Evolutionary conservation across 2,797 vertebrate species (phyloP).

Genomic region (Amphiprion clarkii): DNA sequence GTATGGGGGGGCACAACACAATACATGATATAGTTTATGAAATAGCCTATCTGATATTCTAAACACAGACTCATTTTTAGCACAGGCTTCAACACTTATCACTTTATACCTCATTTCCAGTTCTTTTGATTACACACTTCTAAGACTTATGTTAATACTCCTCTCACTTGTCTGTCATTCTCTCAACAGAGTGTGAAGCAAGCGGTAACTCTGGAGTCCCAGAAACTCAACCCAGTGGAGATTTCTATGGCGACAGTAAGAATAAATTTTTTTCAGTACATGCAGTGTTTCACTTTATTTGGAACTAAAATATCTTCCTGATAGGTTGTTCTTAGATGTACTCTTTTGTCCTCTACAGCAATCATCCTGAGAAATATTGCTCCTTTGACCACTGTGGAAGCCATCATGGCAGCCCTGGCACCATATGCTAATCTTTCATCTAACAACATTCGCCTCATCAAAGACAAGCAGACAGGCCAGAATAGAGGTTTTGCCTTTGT

Average conservation of each 20-base stretch:
- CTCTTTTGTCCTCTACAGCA: conserved; percentile 79
- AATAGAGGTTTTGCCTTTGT: conserved; percentile 99
- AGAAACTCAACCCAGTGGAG: conserved; percentile 91
- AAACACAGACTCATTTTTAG: conserved; percentile 9
- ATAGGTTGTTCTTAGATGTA: not conserved
- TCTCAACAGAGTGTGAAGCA: conserved; percentile 89
- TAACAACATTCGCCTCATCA: conserved; percentile 98
- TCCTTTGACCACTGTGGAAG: conserved; percentile 94
- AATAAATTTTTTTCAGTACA: not conserved
- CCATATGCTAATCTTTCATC: conserved; percentile 96
- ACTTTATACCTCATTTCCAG: conserved; percentile 8
- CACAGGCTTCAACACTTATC: not conserved
- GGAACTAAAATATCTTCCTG: not conserved
- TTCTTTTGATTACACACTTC: conserved; percentile 23
- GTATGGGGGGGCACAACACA: not conserved
- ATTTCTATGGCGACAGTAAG: conserved; percentile 99
- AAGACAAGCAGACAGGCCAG: conserved; percentile 98
- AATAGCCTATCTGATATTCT: conserved; percentile 10
- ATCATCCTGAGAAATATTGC: conserved; percentile 98
- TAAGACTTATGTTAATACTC: conserved; percentile 48
- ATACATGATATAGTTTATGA: conserved; percentile 19
- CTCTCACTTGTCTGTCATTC: conserved; percentile 63
- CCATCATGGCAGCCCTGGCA: conserved; percentile 93
- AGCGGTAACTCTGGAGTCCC: conserved; percentile 87
- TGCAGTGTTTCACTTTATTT: not conserved